These are phyloP conservation scores for Castor canadensis DNA, from an alignment of 2,113 vertebrate species.

Conservation along the genomic window DNA sequence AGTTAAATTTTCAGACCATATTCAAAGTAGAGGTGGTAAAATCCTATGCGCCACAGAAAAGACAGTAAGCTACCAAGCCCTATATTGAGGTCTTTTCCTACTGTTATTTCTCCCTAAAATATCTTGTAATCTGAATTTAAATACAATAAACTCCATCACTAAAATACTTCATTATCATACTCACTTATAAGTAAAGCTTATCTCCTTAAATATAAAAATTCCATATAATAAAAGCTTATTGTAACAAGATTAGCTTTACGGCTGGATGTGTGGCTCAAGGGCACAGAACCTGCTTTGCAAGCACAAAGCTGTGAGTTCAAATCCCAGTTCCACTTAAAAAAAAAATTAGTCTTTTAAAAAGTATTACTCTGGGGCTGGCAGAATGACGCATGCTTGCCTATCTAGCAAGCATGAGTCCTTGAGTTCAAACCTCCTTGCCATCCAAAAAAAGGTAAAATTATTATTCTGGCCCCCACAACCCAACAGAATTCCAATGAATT, in stretches of 20 bases:
- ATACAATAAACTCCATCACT: neutral
- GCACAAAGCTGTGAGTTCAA: too few species aligned
- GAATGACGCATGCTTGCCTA: too few species aligned
- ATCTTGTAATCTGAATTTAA: neutral
- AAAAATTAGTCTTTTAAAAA: too few species aligned
- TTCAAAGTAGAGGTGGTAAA: conserved; percentile 13
- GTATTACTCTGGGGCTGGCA: too few species aligned
- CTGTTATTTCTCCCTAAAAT: neutral
- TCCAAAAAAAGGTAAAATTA: neutral
- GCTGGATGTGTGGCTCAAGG: too few species aligned
- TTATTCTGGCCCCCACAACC: neutral
- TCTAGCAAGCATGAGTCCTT: too few species aligned
- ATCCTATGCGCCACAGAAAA: neutral
- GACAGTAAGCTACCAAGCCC: neutral
- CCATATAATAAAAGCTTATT: neutral
- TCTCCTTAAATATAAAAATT: neutral
- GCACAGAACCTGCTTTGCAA: too few species aligned
- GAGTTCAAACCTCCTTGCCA: too few species aligned
- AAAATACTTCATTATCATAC: neutral
- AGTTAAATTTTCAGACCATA: neutral
- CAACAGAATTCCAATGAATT: neutral
- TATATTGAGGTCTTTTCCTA: neutral
- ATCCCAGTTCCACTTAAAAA: too few species aligned
- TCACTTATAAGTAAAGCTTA: conserved; percentile 6
- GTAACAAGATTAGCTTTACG: neutral